Conservation (phyloP, 30 jellyfish, hydroid and myxozoan species). For the Calvadosia cruxmelitensis region DNA sequence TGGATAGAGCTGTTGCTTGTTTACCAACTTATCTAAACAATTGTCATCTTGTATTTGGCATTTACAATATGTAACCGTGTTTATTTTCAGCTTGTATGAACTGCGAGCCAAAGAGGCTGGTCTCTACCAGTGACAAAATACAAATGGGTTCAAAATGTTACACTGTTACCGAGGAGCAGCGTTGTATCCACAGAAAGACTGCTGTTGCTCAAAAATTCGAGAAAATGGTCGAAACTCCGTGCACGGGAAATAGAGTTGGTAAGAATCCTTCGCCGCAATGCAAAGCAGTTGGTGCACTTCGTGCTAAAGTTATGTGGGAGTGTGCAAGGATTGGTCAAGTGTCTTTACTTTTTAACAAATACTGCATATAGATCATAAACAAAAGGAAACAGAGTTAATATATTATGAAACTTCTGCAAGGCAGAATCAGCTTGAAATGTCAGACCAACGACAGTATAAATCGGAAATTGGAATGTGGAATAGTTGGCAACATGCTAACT, state of each 20-base stretch:
- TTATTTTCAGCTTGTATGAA: background rate
- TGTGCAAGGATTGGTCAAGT: background rate
- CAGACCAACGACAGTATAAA: too few relatives aligned
- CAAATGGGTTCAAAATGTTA: background rate
- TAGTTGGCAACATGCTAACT: too few relatives aligned
- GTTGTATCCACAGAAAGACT: background rate
- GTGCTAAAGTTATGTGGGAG: background rate
- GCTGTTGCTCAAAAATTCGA: background rate
- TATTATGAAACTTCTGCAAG: too few relatives aligned
- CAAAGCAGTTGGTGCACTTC: background rate
- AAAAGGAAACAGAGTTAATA: too few relatives aligned
- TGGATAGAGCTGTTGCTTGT: too few relatives aligned
- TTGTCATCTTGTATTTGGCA: too few relatives aligned
- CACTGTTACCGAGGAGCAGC: background rate
- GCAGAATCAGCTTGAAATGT: too few relatives aligned
- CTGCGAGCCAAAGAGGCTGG: background rate
- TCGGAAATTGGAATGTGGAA: too few relatives aligned
- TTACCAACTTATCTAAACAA: too few relatives aligned
- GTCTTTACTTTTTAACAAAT: too few relatives aligned
- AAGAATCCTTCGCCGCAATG: background rate
- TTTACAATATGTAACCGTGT: too few relatives aligned
- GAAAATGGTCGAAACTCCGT: background rate
- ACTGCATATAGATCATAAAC: too few relatives aligned
- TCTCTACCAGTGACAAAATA: background rate
- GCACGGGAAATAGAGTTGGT: background rate